Percentiles rank a stretch among this genome's conserved stretches.
Evolutionary conservation across 2,797 vertebrate genomes (phyloP).

Genomic region (Xyrichtys novacula): DNA sequence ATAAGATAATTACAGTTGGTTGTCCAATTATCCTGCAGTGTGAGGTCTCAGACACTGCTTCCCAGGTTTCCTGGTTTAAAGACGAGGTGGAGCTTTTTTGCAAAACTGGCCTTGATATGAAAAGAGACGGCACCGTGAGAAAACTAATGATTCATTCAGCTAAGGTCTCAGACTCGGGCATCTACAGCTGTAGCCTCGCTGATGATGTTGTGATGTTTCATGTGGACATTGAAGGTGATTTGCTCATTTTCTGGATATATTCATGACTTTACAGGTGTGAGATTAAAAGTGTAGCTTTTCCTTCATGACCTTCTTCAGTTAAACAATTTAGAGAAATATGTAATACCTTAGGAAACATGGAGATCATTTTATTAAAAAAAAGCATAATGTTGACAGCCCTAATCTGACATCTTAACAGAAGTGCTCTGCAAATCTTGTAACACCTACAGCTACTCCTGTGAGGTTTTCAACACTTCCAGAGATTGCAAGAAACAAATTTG

Average conservation of each 20-base stretch:
- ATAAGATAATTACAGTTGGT: conserved; percentile 75
- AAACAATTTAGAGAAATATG: not conserved
- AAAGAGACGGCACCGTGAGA: conserved; percentile 75
- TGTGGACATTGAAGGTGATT: conserved; percentile 85
- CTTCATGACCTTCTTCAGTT: not conserved
- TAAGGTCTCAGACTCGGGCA: conserved; percentile 81
- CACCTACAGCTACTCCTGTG: conserved; percentile 76
- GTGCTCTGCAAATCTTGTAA: conserved; percentile 59
- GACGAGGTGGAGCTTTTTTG: conserved; percentile 79
- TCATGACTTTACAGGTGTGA: conserved; percentile 19
- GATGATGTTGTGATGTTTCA: conserved; percentile 81
- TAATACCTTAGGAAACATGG: conserved; percentile 6
- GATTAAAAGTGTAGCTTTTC: not conserved
- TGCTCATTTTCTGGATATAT: conserved; percentile 40
- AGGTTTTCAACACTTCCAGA: conserved; percentile 82
- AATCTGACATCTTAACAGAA: conserved; percentile 49
- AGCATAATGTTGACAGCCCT: conserved; percentile 11
- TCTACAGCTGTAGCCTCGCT: conserved; percentile 81
- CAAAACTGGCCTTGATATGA: conserved; percentile 82
- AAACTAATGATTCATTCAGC: conserved; percentile 83
- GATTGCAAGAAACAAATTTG: conserved; percentile 79
- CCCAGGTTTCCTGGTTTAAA: conserved; percentile 84
- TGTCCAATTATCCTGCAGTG: conserved; percentile 83
- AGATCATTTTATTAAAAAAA: conserved; percentile 12
- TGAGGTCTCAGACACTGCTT: conserved; percentile 78